Evolutionary conservation across 2,888 invertebrate genomes (phyloP).

Genomic region (Zygothrica quintamaculata): DNA sequence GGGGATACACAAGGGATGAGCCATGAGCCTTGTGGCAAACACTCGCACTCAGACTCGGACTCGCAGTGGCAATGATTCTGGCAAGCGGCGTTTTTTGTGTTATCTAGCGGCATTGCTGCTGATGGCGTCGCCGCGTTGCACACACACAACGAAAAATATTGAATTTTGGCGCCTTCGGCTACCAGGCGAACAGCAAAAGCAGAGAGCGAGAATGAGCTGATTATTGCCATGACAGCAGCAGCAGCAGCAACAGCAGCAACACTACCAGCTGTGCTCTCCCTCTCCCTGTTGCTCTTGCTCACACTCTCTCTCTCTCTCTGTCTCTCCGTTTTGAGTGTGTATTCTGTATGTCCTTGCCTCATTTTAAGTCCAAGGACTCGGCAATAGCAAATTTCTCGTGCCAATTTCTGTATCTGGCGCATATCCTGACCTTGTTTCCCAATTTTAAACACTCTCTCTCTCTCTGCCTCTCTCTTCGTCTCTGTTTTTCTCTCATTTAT

Average conservation of each 20-base stretch:
- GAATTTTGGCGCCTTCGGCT: conserved; percentile 83
- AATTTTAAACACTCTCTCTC: conserved; percentile 17
- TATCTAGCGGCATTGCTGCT: conserved; percentile 3
- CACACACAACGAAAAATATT: conserved; percentile 79
- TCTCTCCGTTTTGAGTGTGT: conserved; percentile 6
- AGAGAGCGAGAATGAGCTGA: conserved; percentile 12
- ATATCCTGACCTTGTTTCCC: conserved; percentile 61
- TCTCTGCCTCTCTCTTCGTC: conserved; percentile 1
- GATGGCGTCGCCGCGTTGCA: conserved; percentile 47
- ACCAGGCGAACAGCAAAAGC: conserved; percentile 76
- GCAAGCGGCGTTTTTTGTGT: conserved; percentile 12
- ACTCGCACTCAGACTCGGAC: not conserved
- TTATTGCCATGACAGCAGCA: conserved; percentile 41
- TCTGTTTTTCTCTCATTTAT: conserved; percentile 3
- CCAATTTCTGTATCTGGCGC: conserved; percentile 34
- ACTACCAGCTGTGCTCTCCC: not conserved
- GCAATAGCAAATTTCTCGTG: conserved; percentile 30
- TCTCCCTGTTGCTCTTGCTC: conserved; percentile 5
- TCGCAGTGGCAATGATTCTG: conserved; percentile 2
- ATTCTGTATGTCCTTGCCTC: conserved; percentile 44
- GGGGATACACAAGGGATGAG: conserved; percentile 2
- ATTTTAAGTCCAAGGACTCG: conserved; percentile 63
- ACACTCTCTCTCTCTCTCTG: conserved; percentile 9
- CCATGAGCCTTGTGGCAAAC: conserved; percentile 28
- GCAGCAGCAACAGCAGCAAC: conserved; percentile 40